Percentiles rank a stretch among this genome's conserved stretches.
Conservation (phyloP, 1,140 invertebrate species). For the Drosophila pachea region DNA sequence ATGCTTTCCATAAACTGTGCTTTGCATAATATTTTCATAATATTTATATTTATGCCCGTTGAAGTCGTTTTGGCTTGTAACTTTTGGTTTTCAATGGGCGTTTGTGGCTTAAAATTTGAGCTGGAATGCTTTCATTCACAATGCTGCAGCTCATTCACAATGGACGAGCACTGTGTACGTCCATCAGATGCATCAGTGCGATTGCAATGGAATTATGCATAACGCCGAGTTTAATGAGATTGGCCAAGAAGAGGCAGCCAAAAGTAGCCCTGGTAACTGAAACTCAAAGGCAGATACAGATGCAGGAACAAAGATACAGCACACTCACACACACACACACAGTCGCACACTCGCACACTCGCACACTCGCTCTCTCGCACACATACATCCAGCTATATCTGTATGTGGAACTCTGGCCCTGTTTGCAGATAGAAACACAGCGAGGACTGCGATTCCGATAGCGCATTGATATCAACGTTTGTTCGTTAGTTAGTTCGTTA, state of each 20-base stretch:
- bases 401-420: background rate
- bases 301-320: background rate
- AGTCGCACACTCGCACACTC: background rate
- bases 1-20: too few relatives aligned
- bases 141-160: background rate
- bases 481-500: constrained; percentile 74
- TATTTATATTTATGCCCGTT: too few relatives aligned
- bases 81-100: background rate
- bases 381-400: background rate
- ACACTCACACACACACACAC: constrained; percentile 1
- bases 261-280: constrained; percentile 15
- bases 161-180: background rate
- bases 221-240: constrained; percentile 6
- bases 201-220: constrained; percentile 17
- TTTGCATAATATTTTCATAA: too few relatives aligned
- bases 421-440: background rate
- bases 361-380: too few relatives aligned
- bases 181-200: constrained; percentile 10
- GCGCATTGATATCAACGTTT: constrained; percentile 56
- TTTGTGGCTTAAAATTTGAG: background rate
- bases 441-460: constrained; percentile 25
- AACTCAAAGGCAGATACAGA: constrained; percentile 13
- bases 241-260: constrained; percentile 1
- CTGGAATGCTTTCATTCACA: background rate
- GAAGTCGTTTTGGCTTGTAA: too few relatives aligned